These are phyloP conservation scores for Hydropotes inermis DNA, from an alignment of 2,113 vertebrate species.

Conservation along the genomic window DNA sequence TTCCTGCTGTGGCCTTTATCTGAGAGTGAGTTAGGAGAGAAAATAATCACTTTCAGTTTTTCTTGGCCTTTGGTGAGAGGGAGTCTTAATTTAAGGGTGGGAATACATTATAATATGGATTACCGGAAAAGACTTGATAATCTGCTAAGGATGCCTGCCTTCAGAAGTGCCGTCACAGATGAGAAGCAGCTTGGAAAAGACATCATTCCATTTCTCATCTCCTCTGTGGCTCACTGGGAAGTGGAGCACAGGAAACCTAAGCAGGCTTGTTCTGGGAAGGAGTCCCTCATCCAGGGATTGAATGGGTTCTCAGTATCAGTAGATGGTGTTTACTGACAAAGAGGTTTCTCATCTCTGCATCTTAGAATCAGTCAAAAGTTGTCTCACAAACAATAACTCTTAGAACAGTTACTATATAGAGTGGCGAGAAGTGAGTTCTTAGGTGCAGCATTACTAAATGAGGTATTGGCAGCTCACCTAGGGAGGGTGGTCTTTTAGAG, in stretches of 20 bases:
- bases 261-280: not conserved
- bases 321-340: not conserved
- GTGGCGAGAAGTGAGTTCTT: not conserved
- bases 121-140: not conserved
- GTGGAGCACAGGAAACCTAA: not conserved
- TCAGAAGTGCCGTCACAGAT: not conserved
- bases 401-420: not conserved
- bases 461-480: not conserved
- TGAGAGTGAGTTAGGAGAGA: not conserved
- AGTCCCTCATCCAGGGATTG: not conserved
- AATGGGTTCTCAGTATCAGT: not conserved
- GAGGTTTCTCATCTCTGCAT: constrained; percentile 9
- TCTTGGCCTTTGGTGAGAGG: not conserved
- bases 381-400: not conserved
- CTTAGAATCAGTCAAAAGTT: not conserved
- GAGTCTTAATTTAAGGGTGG: constrained; percentile 7
- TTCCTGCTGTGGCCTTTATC: not conserved
- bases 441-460: not conserved
- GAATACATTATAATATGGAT: not conserved
- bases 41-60: constrained; percentile 1
- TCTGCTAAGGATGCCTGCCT: not conserved
- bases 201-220: not conserved
- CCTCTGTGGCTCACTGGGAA: not conserved
- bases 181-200: not conserved
- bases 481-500: not conserved